Base-by-base conservation (phyloP, 2,888 invertebrate species). In the Monochamus alternatus region DNA sequence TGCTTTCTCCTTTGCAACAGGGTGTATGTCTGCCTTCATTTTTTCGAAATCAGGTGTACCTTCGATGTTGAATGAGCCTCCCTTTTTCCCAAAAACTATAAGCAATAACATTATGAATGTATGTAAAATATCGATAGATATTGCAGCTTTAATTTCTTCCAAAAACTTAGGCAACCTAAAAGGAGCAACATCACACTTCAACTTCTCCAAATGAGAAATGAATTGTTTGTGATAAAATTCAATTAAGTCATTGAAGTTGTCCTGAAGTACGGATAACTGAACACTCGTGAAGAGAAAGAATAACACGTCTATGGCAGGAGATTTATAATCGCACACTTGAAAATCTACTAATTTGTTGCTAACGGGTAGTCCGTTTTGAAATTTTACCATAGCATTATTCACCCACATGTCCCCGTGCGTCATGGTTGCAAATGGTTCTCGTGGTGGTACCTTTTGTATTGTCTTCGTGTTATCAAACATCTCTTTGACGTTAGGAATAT, bases 361-460 rank as follows among this genome's bases (percentile, higher is more conserved):
- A 8, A 77, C 70, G 60, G 78, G 78, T 31, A 77, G 78, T 44
- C 80, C 72, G 9, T 76, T 79, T 60, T 75, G 68, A 30, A 89
- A 88, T 81, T 89, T 89, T 22, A 92, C 84, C 88, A 92, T 89
- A 3, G 91, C 87, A 78, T 92, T 92, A 81, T 92, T 92, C 10
- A 90, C 89, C 76, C 76, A 76, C 32, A 64, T 47, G 32, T 76
- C 76, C 30, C 69, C 87, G 77, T 93, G 93, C 2, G 89, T 87
- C 12, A 92, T 87, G 0, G 91, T 90, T 0, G 89, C 89, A 87
- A 90, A 93, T 0, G 89, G 89, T 60, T 90, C 90, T 63, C 72
- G 62, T 38, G 60, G 32, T 8, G 64, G 64, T n/a, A 5, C 59
- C 12, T 69, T 59, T 1, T 55, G 31, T 7, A 10, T 8, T 30